phyloP scores from a whole-genome alignment of 2,888 invertebrate species.

The Lampropteryx suffumata region DNA sequence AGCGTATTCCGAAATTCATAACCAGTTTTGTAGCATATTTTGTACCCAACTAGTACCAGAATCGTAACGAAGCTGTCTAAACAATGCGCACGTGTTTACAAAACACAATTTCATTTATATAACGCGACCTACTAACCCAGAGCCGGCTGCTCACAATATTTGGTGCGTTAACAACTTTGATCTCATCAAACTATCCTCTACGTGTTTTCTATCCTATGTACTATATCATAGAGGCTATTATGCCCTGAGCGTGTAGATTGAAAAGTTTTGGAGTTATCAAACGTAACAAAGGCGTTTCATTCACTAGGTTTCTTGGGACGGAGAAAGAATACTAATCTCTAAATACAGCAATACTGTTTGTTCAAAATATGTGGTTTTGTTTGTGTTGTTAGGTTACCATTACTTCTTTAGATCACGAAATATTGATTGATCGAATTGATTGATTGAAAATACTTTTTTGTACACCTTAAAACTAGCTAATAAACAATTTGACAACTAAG shows the following conservation, averaged over 20 bases:
- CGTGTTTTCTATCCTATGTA: slow-evolving; percentile 21
- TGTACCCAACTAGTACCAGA: slow-evolving; percentile 7
- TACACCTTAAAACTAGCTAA: too few relatives aligned
- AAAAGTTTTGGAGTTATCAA: slow-evolving; percentile 41
- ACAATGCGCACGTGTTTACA: slow-evolving; percentile 45
- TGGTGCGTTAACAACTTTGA: slow-evolving; percentile 66
- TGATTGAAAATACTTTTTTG: too few relatives aligned
- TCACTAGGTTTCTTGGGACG: slow-evolving; percentile 47
- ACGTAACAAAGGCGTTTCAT: slow-evolving; percentile 50
- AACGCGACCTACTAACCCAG: slow-evolving; percentile 70
- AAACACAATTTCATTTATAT: slow-evolving; percentile 52
- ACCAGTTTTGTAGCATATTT: not conserved
- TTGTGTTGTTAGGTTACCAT: too few relatives aligned
- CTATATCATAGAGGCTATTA: slow-evolving; percentile 28
- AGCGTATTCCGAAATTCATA: not conserved
- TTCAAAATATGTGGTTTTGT: not conserved
- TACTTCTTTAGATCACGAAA: too few relatives aligned
- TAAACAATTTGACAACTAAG: too few relatives aligned
- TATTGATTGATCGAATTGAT: too few relatives aligned
- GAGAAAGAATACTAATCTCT: slow-evolving; percentile 47
- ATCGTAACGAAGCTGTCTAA: slow-evolving; percentile 26
- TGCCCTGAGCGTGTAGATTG: slow-evolving; percentile 29
- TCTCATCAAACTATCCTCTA: slow-evolving; percentile 41
- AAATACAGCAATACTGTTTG: not conserved
- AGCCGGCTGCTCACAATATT: slow-evolving; percentile 57